A percentile compares a stretch with the other conserved stretches of the same genome.
Evolutionary conservation across 2,888 invertebrate genomes (phyloP).

Genomic region (Pterostichus niger): DNA sequence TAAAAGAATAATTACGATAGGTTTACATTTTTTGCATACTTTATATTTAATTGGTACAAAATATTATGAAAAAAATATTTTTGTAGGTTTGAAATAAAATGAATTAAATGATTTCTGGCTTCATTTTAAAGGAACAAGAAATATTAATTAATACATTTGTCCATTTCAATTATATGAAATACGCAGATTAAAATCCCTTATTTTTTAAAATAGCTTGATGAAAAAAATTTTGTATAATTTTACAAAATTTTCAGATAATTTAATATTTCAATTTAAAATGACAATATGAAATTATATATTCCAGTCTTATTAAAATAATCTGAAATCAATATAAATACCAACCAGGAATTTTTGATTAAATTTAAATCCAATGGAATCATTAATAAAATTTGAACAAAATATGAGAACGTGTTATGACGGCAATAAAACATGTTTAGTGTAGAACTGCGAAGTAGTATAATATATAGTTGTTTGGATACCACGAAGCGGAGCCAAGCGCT

Average conservation of each 20-base stretch:
- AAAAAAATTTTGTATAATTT: neutral
- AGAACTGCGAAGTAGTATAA: neutral
- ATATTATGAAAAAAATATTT: no score
- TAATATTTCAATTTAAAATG: neutral
- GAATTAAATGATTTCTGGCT: no score
- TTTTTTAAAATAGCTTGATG: no score
- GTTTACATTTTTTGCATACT: no score
- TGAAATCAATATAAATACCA: neutral
- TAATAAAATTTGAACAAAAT: no score
- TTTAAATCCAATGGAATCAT: neutral
- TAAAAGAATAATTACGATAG: no score
- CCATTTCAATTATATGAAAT: slow-evolving; percentile 35
- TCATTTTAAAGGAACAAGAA: neutral
- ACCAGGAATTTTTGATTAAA: neutral
- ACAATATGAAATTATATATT: slow-evolving; percentile 9
- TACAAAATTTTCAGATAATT: neutral
- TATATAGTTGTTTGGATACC: neutral
- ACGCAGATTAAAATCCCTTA: neutral
- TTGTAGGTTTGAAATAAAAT: no score
- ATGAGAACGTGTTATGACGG: neutral
- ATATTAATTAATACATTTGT: slow-evolving; percentile 39
- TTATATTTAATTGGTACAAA: no score
- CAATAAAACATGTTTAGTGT: slow-evolving; percentile 17
- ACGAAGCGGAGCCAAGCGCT: neutral
- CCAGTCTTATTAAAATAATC: neutral